Percentiles rank a stretch among this genome's conserved stretches.
phyloP scores from a whole-genome alignment of 1,140 invertebrate genomes.

The Apis laboriosa region DNA sequence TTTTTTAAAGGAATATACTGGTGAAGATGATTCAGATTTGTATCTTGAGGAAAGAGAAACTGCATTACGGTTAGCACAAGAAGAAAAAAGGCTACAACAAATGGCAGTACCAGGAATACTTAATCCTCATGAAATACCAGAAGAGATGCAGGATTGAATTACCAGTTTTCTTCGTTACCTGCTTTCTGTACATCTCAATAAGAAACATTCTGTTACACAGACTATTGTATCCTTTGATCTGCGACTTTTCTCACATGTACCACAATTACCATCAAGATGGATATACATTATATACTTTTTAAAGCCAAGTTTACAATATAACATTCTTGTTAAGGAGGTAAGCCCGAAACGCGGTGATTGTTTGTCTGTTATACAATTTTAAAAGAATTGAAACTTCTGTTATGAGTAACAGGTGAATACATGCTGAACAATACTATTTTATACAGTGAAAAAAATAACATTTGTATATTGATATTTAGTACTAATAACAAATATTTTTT shows the following conservation, averaged over 20 bases:
- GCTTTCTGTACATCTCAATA: conserved; percentile 71
- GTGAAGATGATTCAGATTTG: conserved; percentile 98
- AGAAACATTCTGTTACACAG: conserved; percentile 72
- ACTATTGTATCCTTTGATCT: conserved; percentile 76
- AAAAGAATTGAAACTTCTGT: conserved; percentile 74
- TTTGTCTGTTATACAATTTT: conserved; percentile 79
- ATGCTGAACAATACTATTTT: conserved; percentile 79
- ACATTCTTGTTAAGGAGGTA: conserved; percentile 77
- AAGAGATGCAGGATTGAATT: conserved; percentile 97
- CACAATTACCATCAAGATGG: conserved; percentile 60
- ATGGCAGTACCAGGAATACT: conserved; percentile 97
- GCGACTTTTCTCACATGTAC: conserved; percentile 69
- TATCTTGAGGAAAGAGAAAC: conserved; percentile 97
- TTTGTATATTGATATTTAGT: conserved; percentile 56
- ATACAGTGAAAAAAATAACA: conserved; percentile 70
- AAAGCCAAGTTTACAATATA: conserved; percentile 69
- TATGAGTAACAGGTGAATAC: conserved; percentile 75
- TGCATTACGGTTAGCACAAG: conserved; percentile 92
- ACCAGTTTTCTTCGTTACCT: conserved; percentile 62
- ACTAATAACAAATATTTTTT: conserved; percentile 47
- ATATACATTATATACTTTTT: conserved; percentile 66
- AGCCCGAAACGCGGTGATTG: conserved; percentile 76
- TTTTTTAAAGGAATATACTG: conserved; percentile 93
- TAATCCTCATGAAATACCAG: conserved; percentile 97
- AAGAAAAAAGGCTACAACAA: conserved; percentile 96